Evolutionary conservation across 2,888 invertebrate genomes (phyloP).

Genomic region (Cryptosula pallasiana): DNA sequence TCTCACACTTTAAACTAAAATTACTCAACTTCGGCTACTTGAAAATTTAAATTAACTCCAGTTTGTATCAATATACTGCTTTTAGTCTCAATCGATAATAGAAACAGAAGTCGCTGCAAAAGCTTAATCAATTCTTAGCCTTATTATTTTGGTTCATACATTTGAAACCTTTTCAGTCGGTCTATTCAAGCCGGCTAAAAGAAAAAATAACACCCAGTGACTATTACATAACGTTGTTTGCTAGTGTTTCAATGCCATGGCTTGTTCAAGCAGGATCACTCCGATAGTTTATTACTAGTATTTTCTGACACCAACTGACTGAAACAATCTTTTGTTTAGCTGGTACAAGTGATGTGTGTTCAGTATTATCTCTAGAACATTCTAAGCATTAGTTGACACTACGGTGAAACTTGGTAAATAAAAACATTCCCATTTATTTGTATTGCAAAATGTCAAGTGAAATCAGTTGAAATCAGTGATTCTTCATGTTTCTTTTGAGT

Average conservation of each 20-base stretch:
- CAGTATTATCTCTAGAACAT: too few species aligned
- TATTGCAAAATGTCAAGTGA: too few species aligned
- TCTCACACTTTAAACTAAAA: background rate
- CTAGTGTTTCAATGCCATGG: background rate
- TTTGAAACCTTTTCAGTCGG: background rate
- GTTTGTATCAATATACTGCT: background rate
- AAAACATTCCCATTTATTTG: too few species aligned
- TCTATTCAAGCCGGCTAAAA: background rate
- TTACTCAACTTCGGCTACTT: background rate
- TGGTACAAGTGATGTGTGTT: background rate
- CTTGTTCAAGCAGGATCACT: background rate
- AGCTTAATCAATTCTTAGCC: background rate
- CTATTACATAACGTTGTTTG: constrained; percentile 17
- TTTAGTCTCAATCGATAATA: background rate
- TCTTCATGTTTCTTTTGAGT: too few species aligned
- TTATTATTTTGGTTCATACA: background rate
- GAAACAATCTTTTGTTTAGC: background rate
- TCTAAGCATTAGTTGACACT: too few species aligned
- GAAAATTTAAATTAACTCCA: background rate
- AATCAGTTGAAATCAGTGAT: too few species aligned
- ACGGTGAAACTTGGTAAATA: too few species aligned
- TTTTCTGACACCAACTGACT: background rate
- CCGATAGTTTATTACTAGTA: background rate
- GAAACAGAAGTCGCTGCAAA: background rate
- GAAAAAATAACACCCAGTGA: background rate